These are phyloP conservation scores for Columbina picui DNA, from an alignment of 2,113 vertebrate species.

Conservation along the genomic window DNA sequence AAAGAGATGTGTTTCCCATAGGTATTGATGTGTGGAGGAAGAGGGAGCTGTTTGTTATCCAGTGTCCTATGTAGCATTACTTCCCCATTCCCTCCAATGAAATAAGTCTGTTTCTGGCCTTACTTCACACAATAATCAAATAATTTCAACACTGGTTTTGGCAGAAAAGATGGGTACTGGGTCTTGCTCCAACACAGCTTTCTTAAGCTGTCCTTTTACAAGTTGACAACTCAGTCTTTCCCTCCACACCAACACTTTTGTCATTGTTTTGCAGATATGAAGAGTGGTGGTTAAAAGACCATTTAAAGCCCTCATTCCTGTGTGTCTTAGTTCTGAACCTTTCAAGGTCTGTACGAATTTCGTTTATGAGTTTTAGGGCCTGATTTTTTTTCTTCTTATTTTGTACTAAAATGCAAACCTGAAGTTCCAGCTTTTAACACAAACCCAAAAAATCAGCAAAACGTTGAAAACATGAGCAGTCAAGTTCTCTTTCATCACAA, in stretches of 20 bases:
- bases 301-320: background rate
- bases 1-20: background rate
- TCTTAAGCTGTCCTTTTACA: background rate
- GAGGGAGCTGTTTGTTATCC: background rate
- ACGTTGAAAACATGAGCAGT: background rate
- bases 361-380: background rate
- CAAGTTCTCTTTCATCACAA: background rate
- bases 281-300: background rate
- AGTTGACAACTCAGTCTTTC: background rate
- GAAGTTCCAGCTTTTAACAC: background rate
- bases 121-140: background rate
- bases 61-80: background rate
- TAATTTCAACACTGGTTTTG: background rate
- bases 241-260: background rate
- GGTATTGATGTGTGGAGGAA: background rate
- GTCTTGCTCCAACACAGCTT: background rate
- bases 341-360: background rate
- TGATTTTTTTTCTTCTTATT: background rate
- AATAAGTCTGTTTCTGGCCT: background rate
- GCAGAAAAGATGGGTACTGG: background rate
- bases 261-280: background rate
- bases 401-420: background rate
- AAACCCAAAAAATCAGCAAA: background rate
- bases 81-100: fast-evolving
- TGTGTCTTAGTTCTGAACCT: background rate